Percentiles rank a stretch among this genome's conserved stretches.
Evolutionary conservation across 92 coral and sea anemone species (phyloP).

Genomic region (Parazoanthus swiftii): DNA sequence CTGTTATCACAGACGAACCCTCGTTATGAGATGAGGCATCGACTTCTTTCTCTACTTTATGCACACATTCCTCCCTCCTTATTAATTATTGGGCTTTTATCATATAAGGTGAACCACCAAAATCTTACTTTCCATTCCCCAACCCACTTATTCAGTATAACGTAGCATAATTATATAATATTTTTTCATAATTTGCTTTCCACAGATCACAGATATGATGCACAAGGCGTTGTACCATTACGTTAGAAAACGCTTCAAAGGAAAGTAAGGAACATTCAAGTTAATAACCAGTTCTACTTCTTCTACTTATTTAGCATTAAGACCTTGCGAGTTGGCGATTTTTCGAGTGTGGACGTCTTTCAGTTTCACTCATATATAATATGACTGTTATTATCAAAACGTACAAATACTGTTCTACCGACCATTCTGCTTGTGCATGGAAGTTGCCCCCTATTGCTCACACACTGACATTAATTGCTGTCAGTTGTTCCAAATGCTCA

Average conservation of each 20-base stretch:
- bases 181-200: neutral
- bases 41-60: neutral
- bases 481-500: too few relatives aligned
- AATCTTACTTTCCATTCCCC: neutral
- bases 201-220: conserved; percentile 96
- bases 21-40: too few relatives aligned
- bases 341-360: too few relatives aligned
- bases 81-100: too few relatives aligned
- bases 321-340: too few relatives aligned
- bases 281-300: neutral
- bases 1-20: neutral
- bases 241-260: conserved; percentile 84
- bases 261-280: conserved; percentile 59
- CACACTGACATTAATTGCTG: too few relatives aligned
- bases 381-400: too few relatives aligned
- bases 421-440: too few relatives aligned
- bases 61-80: neutral
- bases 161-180: neutral
- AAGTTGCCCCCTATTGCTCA: too few relatives aligned
- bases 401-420: too few relatives aligned
- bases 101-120: neutral
- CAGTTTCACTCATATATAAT: too few relatives aligned
- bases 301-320: too few relatives aligned
- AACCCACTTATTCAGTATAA: neutral
- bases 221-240: conserved; percentile 95